Conservation (phyloP, 2,113 vertebrate genomes). For the Tapirus terrestris region DNA sequence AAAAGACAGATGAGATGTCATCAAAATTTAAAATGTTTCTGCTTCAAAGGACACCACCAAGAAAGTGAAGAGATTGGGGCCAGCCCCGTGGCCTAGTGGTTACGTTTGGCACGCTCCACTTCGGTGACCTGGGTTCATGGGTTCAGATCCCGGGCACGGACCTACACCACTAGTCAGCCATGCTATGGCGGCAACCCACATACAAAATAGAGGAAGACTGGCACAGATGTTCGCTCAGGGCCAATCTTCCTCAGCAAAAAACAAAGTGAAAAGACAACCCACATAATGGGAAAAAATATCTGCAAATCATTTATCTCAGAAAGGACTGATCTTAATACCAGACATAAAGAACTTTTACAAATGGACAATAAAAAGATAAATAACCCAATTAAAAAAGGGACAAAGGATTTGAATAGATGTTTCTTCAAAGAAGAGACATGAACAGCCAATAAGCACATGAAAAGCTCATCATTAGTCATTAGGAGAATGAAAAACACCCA, state of each 20-base stretch:
- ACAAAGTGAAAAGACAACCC: background rate
- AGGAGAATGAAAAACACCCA: background rate
- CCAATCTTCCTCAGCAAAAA: no score
- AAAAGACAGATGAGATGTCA: background rate
- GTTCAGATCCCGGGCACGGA: no score
- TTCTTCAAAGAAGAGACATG: background rate
- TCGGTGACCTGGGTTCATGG: no score
- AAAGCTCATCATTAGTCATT: background rate
- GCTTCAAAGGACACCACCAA: background rate
- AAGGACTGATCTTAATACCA: background rate
- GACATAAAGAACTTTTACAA: background rate
- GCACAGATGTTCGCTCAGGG: no score
- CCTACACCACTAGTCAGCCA: no score
- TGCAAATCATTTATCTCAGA: background rate
- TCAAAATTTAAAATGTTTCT: background rate
- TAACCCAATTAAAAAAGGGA: background rate
- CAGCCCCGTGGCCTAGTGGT: no score
- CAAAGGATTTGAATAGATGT: background rate
- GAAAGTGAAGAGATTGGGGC: background rate
- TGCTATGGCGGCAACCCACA: no score
- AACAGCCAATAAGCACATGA: background rate
- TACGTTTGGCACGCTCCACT: no score
- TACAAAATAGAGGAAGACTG: no score
- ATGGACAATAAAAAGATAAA: background rate
- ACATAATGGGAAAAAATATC: background rate